These are phyloP conservation scores for Emys orbicularis DNA, from an alignment of 2,797 vertebrate species.

Conservation along the genomic window DNA sequence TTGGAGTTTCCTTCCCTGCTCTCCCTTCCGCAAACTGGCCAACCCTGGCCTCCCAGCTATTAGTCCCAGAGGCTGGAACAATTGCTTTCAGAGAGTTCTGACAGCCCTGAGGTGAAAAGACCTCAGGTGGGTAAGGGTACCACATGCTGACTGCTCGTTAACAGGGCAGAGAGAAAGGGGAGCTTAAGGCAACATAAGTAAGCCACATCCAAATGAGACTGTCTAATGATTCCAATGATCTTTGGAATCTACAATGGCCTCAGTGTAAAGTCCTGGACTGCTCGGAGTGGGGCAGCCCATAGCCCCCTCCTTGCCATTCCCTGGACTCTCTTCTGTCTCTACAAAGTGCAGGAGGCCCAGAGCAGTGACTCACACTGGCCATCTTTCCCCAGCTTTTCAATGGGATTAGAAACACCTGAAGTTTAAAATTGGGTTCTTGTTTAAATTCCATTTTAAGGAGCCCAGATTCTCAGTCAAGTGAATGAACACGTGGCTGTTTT, in stretches of 20 bases:
- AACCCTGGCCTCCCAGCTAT: neutral
- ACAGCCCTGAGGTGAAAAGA: neutral
- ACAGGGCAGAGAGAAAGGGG: neutral
- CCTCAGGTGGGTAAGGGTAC: neutral
- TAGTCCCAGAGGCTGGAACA: neutral
- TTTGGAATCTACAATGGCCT: neutral
- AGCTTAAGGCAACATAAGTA: neutral
- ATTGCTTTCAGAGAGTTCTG: neutral
- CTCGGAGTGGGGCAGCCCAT: neutral
- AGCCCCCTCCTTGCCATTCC: neutral
- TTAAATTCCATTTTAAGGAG: neutral
- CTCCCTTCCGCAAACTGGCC: neutral
- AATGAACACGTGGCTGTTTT: neutral
- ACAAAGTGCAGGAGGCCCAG: neutral
- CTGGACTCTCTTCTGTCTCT: too few relatives aligned
- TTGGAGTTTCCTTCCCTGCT: neutral
- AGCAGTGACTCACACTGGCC: neutral
- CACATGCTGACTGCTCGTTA: neutral
- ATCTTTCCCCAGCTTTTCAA: neutral
- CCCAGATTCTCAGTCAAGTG: neutral
- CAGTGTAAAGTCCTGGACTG: neutral
- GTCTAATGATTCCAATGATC: neutral
- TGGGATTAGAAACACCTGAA: neutral
- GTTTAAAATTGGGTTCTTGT: neutral
- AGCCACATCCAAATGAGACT: neutral